Conservation (phyloP, 1,140 invertebrate genomes). For the Dryas iulia region DNA sequence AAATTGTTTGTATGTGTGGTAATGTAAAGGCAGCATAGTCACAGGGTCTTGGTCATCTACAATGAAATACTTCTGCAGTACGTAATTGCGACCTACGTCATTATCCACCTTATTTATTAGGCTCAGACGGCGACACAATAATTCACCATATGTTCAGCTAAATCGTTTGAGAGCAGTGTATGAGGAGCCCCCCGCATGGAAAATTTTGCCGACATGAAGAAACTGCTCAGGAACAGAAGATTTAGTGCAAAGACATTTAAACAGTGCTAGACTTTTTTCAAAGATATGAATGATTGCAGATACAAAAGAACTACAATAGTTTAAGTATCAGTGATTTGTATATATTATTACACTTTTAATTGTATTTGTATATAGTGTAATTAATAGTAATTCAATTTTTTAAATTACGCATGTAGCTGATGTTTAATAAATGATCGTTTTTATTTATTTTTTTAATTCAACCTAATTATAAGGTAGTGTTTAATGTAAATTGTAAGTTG, state of each 20-base stretch:
- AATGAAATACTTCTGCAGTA: conserved; percentile 17
- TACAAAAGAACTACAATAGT: conserved; percentile 15
- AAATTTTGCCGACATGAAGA: conserved; percentile 15
- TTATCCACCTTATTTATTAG: conserved; percentile 61
- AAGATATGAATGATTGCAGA: conserved; percentile 31
- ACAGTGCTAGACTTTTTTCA: conserved; percentile 39
- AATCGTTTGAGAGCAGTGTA: conserved; percentile 37
- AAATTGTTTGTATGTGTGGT: conserved; percentile 63
- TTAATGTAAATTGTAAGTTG: too few relatives aligned
- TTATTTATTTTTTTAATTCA: background rate
- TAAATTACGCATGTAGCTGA: conserved; percentile 1
- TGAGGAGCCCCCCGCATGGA: background rate
- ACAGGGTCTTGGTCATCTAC: conserved; percentile 32
- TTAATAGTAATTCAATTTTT: conserved; percentile 18
- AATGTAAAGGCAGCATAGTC: conserved; percentile 57
- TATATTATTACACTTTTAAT: conserved; percentile 31
- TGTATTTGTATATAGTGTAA: conserved; percentile 16
- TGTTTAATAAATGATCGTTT: conserved; percentile 1
- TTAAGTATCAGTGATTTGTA: conserved; percentile 18
- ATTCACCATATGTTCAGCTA: conserved; percentile 46
- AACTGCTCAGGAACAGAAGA: conserved; percentile 23
- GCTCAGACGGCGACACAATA: conserved; percentile 49
- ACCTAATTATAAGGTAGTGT: background rate
- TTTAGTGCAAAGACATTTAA: conserved; percentile 40
- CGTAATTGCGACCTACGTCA: conserved; percentile 31